phyloP scores from a whole-genome alignment of 2,113 vertebrate genomes.

The Geococcyx californianus region DNA sequence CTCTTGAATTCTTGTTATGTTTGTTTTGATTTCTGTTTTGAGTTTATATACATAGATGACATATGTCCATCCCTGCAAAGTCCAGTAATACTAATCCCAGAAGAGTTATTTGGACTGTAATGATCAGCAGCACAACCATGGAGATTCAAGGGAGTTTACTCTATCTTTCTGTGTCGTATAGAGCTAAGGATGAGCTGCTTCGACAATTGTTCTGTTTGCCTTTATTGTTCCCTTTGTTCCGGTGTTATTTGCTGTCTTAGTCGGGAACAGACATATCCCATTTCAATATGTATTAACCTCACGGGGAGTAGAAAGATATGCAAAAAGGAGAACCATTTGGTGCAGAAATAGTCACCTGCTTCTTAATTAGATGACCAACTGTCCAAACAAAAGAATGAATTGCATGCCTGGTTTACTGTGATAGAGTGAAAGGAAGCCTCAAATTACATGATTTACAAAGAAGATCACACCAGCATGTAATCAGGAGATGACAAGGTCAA shows the following conservation, averaged over 20 bases:
- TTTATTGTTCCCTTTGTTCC: not conserved
- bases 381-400: slow-evolving; percentile 39
- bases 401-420: slow-evolving; percentile 30
- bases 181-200: not conserved
- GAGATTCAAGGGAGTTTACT: not conserved
- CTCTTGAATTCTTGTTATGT: not conserved
- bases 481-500: slow-evolving; percentile 4
- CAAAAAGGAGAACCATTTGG: slow-evolving; percentile 35
- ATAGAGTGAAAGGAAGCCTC: slow-evolving; percentile 47
- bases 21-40: not conserved
- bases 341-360: slow-evolving; percentile 38
- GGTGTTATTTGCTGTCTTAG: not conserved
- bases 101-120: not conserved
- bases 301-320: not conserved
- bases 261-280: not conserved
- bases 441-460: slow-evolving; percentile 60
- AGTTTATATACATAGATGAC: not conserved
- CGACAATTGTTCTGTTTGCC: not conserved
- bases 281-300: slow-evolving; percentile 21
- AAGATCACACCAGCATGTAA: slow-evolving; percentile 15
- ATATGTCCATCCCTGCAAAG: not conserved
- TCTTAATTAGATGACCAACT: slow-evolving; percentile 50
- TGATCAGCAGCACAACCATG: not conserved
- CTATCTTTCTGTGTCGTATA: not conserved
- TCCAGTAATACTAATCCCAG: not conserved